Evolutionary conservation across 2,888 invertebrate genomes (phyloP), one percentile per base, ranked within the genome.

Genomic region (Tetragnatha montana): DNA sequence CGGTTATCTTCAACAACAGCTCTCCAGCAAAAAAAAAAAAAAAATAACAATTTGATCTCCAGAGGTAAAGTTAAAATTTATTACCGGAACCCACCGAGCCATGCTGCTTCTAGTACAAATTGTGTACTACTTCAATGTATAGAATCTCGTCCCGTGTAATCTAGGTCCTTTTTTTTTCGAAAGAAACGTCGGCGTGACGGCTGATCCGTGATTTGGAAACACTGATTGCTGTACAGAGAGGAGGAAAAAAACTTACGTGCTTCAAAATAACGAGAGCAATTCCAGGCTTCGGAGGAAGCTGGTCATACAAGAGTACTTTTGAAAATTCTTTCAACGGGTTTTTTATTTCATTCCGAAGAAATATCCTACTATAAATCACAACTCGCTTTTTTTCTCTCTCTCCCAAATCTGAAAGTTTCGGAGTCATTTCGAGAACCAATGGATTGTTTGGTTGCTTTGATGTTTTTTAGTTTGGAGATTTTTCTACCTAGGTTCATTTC

Each of bases 241-340:
- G 12, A 12, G 12, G 12, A 17, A 60, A 60, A 60, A 60, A 60
- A 60, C 60, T 35, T 60, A 60, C 60, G 60, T 60, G 60, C 60
- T 60, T 60, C 60, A 12, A 60, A 60, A 60, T 60, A 60, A 60
- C 60, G 60, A 60, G 60, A 60, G 60, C 60, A 60, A 60, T 60
- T 10, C 12, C 12, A 10, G 60, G 60, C 60, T 17, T 17, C 60
- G 60, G 12, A 60, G 60, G 60, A 60, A 60, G 17, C 60, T 60
- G 60, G 60, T 60, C 60, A 60, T 60, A 60, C 60, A 60, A 60
- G 60, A 60, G 60, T 60, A 60, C 60, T 60, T 60, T 60, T 60
- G 60, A 8, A 60, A 60, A 60, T 60, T 60, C 60, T 60, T 60
- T 60, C 60, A 60, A 60, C 60, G 60, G 6, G 17, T 17, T 60